Conservation (phyloP, 1,140 invertebrate genomes). For the Trichonephila clavipes region DNA sequence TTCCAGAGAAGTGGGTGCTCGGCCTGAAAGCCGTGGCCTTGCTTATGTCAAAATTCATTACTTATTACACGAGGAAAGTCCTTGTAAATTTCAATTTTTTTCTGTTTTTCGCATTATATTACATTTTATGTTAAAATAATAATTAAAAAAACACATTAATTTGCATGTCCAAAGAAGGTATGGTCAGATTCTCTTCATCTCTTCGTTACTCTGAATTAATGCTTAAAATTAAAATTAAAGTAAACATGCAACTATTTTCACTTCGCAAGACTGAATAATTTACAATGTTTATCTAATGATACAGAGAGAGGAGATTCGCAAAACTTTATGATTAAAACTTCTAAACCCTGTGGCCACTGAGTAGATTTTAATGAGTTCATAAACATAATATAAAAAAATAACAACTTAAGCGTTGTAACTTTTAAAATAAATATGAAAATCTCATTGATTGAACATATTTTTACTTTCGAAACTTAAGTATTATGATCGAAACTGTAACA, state of each 20-base stretch:
- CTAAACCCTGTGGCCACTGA: no score
- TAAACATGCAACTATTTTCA: not conserved
- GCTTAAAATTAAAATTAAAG: not conserved
- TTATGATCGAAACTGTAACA: no score
- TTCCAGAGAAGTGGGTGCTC: slow-evolving; percentile 8
- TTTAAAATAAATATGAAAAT: no score
- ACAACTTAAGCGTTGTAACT: no score
- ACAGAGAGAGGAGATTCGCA: no score
- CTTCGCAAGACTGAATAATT: no score
- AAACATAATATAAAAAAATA: no score
- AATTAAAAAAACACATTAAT: not conserved
- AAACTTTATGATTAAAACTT: no score
- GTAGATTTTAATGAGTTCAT: no score
- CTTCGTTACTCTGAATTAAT: not conserved
- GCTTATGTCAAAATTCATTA: not conserved
- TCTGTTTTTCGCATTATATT: not conserved
- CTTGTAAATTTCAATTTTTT: not conserved
- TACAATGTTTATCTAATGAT: no score
- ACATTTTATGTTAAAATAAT: not conserved
- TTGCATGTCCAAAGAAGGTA: not conserved
- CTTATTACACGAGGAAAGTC: not conserved
- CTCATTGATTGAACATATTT: no score
- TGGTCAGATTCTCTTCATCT: not conserved
- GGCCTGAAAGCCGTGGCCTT: slow-evolving; percentile 23
- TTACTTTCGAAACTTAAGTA: no score